phyloP scores from a whole-genome alignment of 1,140 invertebrate species.

The Aporrectodea caliginosa region DNA sequence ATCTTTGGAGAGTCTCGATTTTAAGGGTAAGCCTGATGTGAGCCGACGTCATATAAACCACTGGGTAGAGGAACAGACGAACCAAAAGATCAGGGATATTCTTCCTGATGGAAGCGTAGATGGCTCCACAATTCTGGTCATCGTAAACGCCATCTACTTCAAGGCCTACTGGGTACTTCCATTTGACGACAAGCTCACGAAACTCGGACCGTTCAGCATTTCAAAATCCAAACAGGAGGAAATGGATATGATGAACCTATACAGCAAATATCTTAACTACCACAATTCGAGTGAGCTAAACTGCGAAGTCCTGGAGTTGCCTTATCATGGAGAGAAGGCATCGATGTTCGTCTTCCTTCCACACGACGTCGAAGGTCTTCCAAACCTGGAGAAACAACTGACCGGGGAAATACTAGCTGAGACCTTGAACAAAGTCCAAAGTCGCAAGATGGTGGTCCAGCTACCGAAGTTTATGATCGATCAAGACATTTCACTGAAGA shows the following conservation, averaged over 20 bases:
- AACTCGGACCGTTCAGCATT: background rate
- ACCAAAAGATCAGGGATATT: background rate
- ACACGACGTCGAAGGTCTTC: slow-evolving; percentile 34
- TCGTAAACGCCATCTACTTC: background rate
- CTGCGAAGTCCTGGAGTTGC: slow-evolving; percentile 8
- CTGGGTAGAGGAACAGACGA: background rate
- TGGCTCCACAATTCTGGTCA: background rate
- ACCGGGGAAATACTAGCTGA: background rate
- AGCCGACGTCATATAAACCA: background rate
- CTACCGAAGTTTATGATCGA: background rate
- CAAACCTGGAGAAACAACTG: slow-evolving; percentile 5
- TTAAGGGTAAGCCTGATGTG: background rate
- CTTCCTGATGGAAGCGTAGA: background rate
- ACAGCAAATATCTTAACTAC: background rate
- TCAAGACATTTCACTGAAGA: background rate
- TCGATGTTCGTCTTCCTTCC: slow-evolving; percentile 14
- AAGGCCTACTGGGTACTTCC: background rate
- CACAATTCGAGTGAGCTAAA: background rate
- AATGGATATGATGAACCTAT: background rate
- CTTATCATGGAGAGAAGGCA: background rate
- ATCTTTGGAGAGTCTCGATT: background rate
- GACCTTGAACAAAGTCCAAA: background rate
- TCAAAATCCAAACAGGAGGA: background rate
- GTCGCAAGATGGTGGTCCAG: background rate
- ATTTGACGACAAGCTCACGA: background rate